phyloP scores from a whole-genome alignment of 2,888 invertebrate species.

The Ptychoptera contaminata region DNA sequence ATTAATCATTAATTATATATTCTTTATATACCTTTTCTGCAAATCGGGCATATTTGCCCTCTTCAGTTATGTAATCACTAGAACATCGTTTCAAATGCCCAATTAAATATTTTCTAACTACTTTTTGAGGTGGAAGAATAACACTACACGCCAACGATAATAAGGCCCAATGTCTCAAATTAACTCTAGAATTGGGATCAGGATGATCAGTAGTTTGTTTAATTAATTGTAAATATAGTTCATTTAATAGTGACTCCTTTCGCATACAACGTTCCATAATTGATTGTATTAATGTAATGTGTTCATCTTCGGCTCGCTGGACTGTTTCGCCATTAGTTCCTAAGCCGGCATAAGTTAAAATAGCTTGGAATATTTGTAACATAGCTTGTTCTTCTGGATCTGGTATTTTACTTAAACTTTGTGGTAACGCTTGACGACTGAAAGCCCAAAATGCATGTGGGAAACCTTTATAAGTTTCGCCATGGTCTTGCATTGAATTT shows the following conservation, averaged over 20 bases:
- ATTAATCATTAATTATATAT: neutral
- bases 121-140: slow-evolving; percentile 72
- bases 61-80: slow-evolving; percentile 76
- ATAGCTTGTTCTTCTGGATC: slow-evolving; percentile 78
- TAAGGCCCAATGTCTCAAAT: slow-evolving; percentile 83
- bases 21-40: slow-evolving; percentile 55
- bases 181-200: slow-evolving; percentile 74
- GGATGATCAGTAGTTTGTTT: slow-evolving; percentile 90
- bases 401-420: slow-evolving; percentile 68
- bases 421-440: slow-evolving; percentile 60
- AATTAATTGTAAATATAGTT: slow-evolving; percentile 79
- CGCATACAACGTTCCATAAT: slow-evolving; percentile 84
- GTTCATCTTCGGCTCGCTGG: slow-evolving; percentile 69
- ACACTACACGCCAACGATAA: slow-evolving; percentile 66
- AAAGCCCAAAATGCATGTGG: slow-evolving; percentile 84
- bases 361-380: slow-evolving; percentile 73
- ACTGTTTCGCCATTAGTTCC: slow-evolving; percentile 51
- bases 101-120: slow-evolving; percentile 70
- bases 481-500: slow-evolving; percentile 45
- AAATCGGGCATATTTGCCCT: slow-evolving; percentile 86
- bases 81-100: slow-evolving; percentile 81
- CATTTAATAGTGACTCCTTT: slow-evolving; percentile 73
- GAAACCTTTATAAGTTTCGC: slow-evolving; percentile 77
- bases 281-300: slow-evolving; percentile 74
- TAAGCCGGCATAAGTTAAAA: slow-evolving; percentile 78